phyloP scores from a whole-genome alignment of 2,797 vertebrate genomes.

The Enteromius anoplus region DNA sequence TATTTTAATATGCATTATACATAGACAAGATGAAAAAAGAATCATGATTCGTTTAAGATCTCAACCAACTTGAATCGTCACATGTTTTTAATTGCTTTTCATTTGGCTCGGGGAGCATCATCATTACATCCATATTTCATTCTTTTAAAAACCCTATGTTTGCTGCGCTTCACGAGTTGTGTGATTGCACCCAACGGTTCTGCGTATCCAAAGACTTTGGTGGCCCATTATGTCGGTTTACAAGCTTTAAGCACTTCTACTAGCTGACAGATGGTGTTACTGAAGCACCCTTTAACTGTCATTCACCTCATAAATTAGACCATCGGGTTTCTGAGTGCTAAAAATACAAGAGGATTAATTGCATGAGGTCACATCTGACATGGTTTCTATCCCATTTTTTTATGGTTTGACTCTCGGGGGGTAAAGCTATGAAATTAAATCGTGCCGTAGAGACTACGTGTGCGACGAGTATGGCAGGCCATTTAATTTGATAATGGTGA shows the following conservation, averaged over 20 bases:
- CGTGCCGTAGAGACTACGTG: constrained; percentile 47
- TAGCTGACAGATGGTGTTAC: constrained; percentile 44
- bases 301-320: constrained; percentile 51
- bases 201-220: constrained; percentile 18
- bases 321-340: constrained; percentile 45
- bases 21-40: not conserved
- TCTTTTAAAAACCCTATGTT: not conserved
- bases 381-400: constrained; percentile 49
- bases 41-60: not conserved
- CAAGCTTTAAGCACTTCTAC: constrained; percentile 40
- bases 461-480: constrained; percentile 36
- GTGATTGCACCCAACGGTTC: not conserved
- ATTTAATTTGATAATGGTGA: constrained; percentile 52
- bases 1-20: not conserved
- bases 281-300: constrained; percentile 45
- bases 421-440: constrained; percentile 59
- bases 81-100: not conserved
- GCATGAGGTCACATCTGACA: constrained; percentile 59
- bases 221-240: constrained; percentile 33
- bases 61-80: not conserved
- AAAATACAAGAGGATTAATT: constrained; percentile 61
- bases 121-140: not conserved
- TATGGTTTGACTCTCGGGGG: constrained; percentile 48
- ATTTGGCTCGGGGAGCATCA: not conserved
- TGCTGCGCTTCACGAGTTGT: not conserved